Percentiles rank a stretch among this genome's conserved stretches.
phyloP scores from a whole-genome alignment of 2,888 invertebrate genomes.

The Tiliacea citrago region DNA sequence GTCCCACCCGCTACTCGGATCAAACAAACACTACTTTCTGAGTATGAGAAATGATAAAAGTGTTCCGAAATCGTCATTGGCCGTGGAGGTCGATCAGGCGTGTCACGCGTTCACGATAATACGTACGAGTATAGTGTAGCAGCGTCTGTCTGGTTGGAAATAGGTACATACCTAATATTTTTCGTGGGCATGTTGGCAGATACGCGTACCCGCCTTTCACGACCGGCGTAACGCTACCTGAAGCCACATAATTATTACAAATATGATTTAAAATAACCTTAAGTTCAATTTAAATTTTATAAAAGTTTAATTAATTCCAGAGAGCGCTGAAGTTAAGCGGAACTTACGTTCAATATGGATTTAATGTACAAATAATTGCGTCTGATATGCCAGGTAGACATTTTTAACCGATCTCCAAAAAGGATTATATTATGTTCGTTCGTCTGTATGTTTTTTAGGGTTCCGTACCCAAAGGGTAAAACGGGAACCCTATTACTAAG shows the following conservation, averaged over 20 bases:
- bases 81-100: neutral
- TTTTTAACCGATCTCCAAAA: too few species aligned
- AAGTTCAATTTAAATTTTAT: neutral
- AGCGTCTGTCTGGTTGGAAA: neutral
- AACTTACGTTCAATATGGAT: constrained; percentile 80
- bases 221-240: neutral
- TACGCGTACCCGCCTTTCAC: neutral
- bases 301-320: constrained; percentile 69
- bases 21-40: too few species aligned
- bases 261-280: neutral
- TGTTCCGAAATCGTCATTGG: neutral
- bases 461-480: too few species aligned
- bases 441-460: too few species aligned
- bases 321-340: constrained; percentile 82
- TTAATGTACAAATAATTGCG: constrained; percentile 85
- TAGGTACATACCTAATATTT: neutral
- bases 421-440: too few species aligned
- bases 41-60: too few species aligned
- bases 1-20: too few species aligned
- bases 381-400: constrained; percentile 84
- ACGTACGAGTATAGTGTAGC: neutral
- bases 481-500: too few species aligned
- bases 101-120: neutral
- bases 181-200: neutral
- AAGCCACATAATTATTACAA: neutral